Percentiles rank a stretch among this genome's conserved stretches.
These are phyloP conservation scores for Chironomus tentans DNA, from an alignment of 2,888 invertebrate genomes.

Conservation along the genomic window DNA sequence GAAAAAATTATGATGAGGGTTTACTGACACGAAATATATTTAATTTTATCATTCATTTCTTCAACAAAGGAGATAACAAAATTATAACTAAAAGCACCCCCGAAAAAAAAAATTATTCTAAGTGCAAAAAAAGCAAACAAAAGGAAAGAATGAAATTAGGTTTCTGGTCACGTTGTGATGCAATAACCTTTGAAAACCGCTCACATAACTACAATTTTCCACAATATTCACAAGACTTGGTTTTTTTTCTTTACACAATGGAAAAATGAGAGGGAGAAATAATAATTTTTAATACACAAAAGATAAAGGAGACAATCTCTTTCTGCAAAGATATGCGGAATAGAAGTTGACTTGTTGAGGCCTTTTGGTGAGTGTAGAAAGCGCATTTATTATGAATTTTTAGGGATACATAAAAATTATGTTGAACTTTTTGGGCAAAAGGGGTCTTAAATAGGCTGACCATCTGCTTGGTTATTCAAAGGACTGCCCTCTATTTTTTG, in stretches of 20 bases:
- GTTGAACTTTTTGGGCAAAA: no score
- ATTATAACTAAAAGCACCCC: neutral
- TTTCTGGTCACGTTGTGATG: conserved; percentile 18
- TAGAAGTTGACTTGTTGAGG: no score
- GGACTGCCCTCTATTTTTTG: no score
- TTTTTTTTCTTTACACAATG: neutral
- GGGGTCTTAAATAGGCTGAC: no score
- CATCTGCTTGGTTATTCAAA: no score
- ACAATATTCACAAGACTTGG: neutral
- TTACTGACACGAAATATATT: neutral
- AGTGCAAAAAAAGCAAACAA: neutral
- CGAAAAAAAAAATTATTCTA: neutral
- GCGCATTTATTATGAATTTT: no score
- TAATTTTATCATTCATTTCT: neutral
- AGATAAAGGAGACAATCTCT: no score
- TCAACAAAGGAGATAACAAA: neutral
- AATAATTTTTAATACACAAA: neutral
- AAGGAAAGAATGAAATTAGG: neutral
- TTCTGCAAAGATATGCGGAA: no score
- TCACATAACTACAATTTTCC: conserved; percentile 12
- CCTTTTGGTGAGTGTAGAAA: no score
- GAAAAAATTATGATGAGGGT: neutral
- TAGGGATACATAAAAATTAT: no score
- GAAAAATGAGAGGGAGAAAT: neutral
- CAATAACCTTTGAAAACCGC: conserved; percentile 13